These are phyloP conservation scores for Falco naumanni DNA, from an alignment of 2,797 vertebrate species.

Conservation along the genomic window DNA sequence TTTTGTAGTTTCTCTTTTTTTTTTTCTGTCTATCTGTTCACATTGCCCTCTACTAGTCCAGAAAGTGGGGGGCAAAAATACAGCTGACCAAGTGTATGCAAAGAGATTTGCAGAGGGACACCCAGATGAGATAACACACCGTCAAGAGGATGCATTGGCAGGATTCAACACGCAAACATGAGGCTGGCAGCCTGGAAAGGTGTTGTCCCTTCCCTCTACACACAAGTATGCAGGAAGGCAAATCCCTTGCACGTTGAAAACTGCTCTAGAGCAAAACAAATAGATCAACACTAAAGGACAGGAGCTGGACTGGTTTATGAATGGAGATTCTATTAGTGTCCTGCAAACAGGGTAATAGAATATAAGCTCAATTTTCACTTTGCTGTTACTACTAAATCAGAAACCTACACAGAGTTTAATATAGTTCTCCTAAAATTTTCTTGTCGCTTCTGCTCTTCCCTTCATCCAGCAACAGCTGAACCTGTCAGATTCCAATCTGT, in stretches of 20 bases:
- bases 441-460: conserved; percentile 3
- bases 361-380: conserved; percentile 21
- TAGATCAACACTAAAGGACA: neutral
- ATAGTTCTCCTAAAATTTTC: conserved; percentile 49
- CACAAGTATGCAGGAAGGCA: neutral
- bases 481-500: conserved; percentile 37
- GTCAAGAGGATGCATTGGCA: neutral
- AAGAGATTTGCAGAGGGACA: neutral
- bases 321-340: neutral
- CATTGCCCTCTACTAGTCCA: neutral
- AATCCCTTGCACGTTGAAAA: neutral
- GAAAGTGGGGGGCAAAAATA: neutral
- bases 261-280: neutral
- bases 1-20: neutral
- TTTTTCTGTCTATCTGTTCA: neutral
- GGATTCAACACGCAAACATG: neutral
- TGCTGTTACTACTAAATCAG: neutral
- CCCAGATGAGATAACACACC: fast-evolving
- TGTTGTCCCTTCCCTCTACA: neutral
- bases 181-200: neutral
- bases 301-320: conserved; percentile 16
- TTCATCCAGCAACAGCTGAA: conserved; percentile 17
- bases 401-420: conserved; percentile 43
- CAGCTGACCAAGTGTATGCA: neutral
- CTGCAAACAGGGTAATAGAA: conserved; percentile 3